Evolutionary conservation across 2,888 invertebrate species (phyloP).

Genomic region (Morpho deidamia): DNA sequence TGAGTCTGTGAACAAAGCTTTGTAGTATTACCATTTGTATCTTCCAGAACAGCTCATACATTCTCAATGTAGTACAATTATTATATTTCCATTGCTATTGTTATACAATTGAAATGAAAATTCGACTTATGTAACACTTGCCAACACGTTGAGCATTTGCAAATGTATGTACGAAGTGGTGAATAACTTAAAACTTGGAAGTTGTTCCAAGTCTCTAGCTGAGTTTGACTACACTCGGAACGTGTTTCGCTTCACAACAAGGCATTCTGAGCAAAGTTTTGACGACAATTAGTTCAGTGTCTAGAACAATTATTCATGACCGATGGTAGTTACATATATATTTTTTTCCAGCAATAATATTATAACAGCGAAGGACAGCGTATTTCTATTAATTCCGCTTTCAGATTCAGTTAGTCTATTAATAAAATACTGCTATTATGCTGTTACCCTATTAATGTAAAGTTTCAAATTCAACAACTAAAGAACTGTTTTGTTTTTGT

Average conservation of each 20-base stretch:
- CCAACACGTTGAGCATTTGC: conserved; percentile 11
- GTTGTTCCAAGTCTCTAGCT: conserved; percentile 17
- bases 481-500: too few relatives aligned
- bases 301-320: conserved; percentile 19
- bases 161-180: conserved; percentile 20
- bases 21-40: too few relatives aligned
- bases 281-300: conserved; percentile 21
- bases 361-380: too few relatives aligned
- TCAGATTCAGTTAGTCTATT: too few relatives aligned
- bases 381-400: too few relatives aligned
- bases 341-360: neutral
- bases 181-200: conserved; percentile 24
- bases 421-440: too few relatives aligned
- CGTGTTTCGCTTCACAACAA: conserved; percentile 23
- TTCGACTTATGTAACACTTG: conserved; percentile 15
- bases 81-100: conserved; percentile 1
- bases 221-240: conserved; percentile 18
- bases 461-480: too few relatives aligned
- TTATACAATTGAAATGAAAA: conserved; percentile 11
- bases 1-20: too few relatives aligned
- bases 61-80: too few relatives aligned
- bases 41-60: too few relatives aligned
- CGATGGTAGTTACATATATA: conserved; percentile 6
- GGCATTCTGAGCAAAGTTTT: conserved; percentile 19
- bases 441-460: too few relatives aligned